phyloP scores from a whole-genome alignment of 2,113 vertebrate species.

The Galbula dea region DNA sequence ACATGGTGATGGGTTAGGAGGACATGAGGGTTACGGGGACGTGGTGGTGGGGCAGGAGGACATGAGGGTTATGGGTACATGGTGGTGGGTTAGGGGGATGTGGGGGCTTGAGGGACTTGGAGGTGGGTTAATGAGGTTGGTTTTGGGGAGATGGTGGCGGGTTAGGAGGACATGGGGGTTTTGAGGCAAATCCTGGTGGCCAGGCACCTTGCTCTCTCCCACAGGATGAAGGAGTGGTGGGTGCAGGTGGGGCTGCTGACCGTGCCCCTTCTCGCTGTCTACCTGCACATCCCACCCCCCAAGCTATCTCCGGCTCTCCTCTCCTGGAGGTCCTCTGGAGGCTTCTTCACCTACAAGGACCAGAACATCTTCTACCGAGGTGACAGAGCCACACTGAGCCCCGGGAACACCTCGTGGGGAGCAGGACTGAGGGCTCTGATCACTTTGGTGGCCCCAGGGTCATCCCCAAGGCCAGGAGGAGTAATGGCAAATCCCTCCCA shows the following conservation, averaged over 20 bases:
- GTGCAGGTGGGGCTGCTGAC: constrained; percentile 84
- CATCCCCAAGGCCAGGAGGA: neutral
- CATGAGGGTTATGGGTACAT: fast-evolving
- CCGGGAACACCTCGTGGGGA: neutral
- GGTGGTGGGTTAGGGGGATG: fast-evolving
- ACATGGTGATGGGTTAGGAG: fast-evolving
- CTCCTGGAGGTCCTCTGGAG: constrained; percentile 82
- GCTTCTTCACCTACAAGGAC: constrained; percentile 82
- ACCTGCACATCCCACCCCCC: constrained; percentile 89
- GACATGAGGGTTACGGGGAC: fast-evolving
- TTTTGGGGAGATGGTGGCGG: fast-evolving
- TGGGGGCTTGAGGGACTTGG: too few relatives aligned
- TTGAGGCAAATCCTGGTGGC: fast-evolving
- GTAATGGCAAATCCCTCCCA: neutral
- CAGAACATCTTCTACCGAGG: constrained; percentile 90
- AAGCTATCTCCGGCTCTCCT: constrained; percentile 83
- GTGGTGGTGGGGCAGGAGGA: fast-evolving
- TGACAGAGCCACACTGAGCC: neutral
- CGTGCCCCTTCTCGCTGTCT: constrained; percentile 86
- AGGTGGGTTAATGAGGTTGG: neutral
- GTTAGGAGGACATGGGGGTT: fast-evolving
- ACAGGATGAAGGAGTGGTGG: constrained; percentile 93
- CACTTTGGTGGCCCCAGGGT: neutral
- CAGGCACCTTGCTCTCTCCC: fast-evolving
- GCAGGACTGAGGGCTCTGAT: neutral